Base-by-base conservation (phyloP, 2,888 invertebrate species). In the Macrophya annulata region DNA sequence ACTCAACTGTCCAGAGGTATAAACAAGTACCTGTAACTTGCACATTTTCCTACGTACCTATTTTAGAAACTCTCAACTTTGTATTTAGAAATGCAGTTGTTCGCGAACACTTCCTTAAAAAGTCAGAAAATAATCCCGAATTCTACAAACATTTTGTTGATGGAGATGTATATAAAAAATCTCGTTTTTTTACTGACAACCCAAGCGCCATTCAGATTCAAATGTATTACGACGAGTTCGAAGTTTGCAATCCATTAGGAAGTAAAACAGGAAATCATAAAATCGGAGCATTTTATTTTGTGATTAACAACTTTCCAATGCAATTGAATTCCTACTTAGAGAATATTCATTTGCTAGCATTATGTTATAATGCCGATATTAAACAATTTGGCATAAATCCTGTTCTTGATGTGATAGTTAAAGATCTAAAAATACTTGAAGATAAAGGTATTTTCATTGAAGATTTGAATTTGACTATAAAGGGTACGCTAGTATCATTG, bases 151-250 rank as follows among this genome's bases (percentile, higher is more conserved):
- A 87, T 83, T 87, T 87, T 48, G 43, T 85, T 43, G 88, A 88
- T 83, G 87, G 88, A 10, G 77, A 51, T n/a, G 12, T 87, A 9
- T 88, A 59, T 74, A 79, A 86, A 85, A 87, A 62, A 37, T 87
- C 83, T 43, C 1, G 12, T 71, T 88, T 86, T 85, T 88, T 87
- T 21, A 45, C 77, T 55, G 51, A 85, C 15, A 86, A 87, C 77
- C 82, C 84, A 8, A 65, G 85, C 65, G 86, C 85, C 3, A 84
- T 89, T 40, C 85, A 87, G 48, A 31, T 88, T 12, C 84, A 86
- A 21, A 43, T 88, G 5, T 89, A 87, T 45, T 87, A 86, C 31
- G 87, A 88, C 85, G 85, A 86, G 62, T 88, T 88, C 81, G 87
- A 87, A 74, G 71, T 85, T 0, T 85, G 85, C 40, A 88, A 87